phyloP scores from a whole-genome alignment of 2,797 vertebrate genomes.

The Acrossocheilus wenchowensis region DNA sequence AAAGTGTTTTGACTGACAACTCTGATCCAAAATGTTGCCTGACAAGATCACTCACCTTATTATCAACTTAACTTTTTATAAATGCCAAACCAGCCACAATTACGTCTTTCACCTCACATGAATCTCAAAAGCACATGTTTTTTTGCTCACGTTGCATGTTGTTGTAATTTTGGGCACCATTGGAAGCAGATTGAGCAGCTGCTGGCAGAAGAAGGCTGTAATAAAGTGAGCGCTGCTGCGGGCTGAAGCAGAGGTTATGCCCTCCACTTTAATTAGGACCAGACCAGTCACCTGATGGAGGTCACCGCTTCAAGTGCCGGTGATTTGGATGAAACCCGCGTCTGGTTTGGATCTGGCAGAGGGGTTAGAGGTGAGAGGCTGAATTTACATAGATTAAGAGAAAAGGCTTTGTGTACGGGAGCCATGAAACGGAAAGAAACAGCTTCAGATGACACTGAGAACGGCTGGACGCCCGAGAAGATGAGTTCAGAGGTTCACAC shows the following conservation, averaged over 20 bases:
- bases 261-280: slow-evolving; percentile 62
- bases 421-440: slow-evolving; percentile 39
- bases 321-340: slow-evolving; percentile 52
- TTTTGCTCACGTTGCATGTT: slow-evolving; percentile 23
- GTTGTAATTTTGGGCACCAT: slow-evolving; percentile 58
- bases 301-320: slow-evolving; percentile 58
- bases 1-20: slow-evolving; percentile 33
- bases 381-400: slow-evolving; percentile 56
- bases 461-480: slow-evolving; percentile 10
- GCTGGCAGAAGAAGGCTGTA: slow-evolving; percentile 47
- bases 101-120: slow-evolving; percentile 29
- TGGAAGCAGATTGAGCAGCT: slow-evolving; percentile 54
- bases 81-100: slow-evolving; percentile 13
- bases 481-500: slow-evolving; percentile 55
- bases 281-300: slow-evolving; percentile 62
- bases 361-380: slow-evolving; percentile 54
- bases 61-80: slow-evolving; percentile 41
- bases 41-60: slow-evolving; percentile 44
- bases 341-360: slow-evolving; percentile 62
- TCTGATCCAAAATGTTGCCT: slow-evolving; percentile 28
- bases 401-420: slow-evolving; percentile 54
- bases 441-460: slow-evolving; percentile 46
- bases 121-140: slow-evolving; percentile 9
- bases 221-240: slow-evolving; percentile 49
- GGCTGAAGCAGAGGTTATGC: slow-evolving; percentile 59